Percentiles rank a stretch among this genome's conserved stretches.
Conservation (phyloP, 2,113 vertebrate species). For the Vicugna pacos region DNA sequence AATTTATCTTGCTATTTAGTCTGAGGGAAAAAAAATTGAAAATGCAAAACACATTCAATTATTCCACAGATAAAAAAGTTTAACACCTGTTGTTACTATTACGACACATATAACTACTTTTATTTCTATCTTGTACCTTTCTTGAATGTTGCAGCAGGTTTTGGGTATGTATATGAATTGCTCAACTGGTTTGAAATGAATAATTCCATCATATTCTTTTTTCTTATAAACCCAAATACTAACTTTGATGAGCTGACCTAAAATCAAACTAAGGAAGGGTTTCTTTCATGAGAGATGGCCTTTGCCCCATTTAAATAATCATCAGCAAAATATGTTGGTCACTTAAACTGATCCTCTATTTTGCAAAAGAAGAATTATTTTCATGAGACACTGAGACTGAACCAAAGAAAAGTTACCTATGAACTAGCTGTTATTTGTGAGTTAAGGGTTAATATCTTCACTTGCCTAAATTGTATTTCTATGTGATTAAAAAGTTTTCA, state of each 20-base stretch:
- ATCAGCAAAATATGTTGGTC: background rate
- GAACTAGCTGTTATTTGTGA: background rate
- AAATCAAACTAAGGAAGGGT: background rate
- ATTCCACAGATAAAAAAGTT: background rate
- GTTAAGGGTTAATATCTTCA: background rate
- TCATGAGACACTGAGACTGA: background rate
- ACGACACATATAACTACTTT: background rate
- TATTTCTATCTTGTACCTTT: slow-evolving; percentile 10
- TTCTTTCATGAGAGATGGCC: background rate
- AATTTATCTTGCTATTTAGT: slow-evolving; percentile 35
- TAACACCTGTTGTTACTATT: background rate
- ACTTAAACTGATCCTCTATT: background rate
- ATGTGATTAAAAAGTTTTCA: background rate
- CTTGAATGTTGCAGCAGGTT: background rate
- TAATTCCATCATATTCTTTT: background rate
- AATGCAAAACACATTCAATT: background rate
- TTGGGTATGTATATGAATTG: background rate
- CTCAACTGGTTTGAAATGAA: background rate
- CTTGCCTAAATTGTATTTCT: background rate
- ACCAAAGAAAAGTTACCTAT: background rate
- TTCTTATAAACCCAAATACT: background rate
- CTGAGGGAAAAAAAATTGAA: background rate
- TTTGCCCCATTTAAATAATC: background rate
- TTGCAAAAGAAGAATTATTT: slow-evolving; percentile 3
- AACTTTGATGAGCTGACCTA: background rate